These are phyloP conservation scores for Gymnarchus niloticus DNA, from an alignment of 2,113 vertebrate species.

Conservation along the genomic window DNA sequence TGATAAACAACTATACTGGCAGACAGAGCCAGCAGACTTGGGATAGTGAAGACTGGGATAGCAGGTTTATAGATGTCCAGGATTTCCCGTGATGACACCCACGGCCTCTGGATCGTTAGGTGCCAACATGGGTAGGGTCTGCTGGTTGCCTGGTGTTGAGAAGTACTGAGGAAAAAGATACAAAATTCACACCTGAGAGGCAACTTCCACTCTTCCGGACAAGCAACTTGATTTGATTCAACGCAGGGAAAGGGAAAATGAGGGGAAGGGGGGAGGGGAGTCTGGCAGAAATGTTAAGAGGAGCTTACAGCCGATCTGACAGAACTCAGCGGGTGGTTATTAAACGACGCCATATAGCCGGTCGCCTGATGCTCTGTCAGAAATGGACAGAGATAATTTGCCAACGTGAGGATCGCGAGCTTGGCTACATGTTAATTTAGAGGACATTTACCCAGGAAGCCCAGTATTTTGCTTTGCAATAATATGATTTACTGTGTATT, in stretches of 20 bases:
- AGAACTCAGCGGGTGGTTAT: slow-evolving; percentile 53
- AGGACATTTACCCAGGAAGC: slow-evolving; percentile 37
- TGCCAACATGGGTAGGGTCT: neutral
- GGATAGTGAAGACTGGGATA: neutral
- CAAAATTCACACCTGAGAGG: slow-evolving; percentile 8
- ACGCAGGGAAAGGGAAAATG: neutral
- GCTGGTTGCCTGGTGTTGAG: neutral
- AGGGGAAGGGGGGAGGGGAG: neutral
- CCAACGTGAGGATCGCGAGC: slow-evolving; percentile 53
- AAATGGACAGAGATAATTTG: slow-evolving; percentile 38
- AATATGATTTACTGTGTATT: neutral
- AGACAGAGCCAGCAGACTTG: neutral
- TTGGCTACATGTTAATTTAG: slow-evolving; percentile 53
- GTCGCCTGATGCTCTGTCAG: slow-evolving; percentile 26
- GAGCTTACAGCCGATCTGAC: slow-evolving; percentile 53
- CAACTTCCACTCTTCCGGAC: slow-evolving; percentile 13
- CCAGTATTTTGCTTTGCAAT: neutral
- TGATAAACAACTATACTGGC: slow-evolving; percentile 6
- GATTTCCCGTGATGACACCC: neutral
- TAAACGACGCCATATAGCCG: slow-evolving; percentile 52
- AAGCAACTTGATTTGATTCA: slow-evolving; percentile 2
- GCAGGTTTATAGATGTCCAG: neutral
- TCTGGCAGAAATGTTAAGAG: slow-evolving; percentile 52
- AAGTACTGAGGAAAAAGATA: neutral
- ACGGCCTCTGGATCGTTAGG: neutral